Percentiles rank a stretch among this genome's conserved stretches.
Conservation (phyloP, 2,888 invertebrate genomes). For the Sympetrum striolatum region DNA sequence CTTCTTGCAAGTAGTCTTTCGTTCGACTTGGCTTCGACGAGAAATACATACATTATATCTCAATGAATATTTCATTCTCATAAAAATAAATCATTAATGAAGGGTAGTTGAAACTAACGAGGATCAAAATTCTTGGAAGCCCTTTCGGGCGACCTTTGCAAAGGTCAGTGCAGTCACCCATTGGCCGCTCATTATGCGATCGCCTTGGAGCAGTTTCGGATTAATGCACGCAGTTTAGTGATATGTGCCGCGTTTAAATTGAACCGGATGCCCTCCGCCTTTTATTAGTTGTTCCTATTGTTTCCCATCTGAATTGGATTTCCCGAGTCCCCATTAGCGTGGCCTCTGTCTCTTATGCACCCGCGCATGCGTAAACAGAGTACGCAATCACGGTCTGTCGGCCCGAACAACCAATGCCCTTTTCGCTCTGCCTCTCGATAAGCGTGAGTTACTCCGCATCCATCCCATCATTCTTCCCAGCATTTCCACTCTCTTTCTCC, state of each 20-base stretch:
- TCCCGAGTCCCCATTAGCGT: background rate
- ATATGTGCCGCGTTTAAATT: background rate
- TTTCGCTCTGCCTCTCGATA: background rate
- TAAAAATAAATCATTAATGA: no score
- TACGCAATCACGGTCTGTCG: background rate
- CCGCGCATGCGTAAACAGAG: background rate
- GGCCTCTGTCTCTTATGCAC: background rate
- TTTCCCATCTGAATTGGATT: background rate
- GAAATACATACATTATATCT: no score
- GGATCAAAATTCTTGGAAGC: no score
- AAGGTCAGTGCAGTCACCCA: background rate
- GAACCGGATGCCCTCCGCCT: background rate
- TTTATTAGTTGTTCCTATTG: background rate
- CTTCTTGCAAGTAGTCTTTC: no score
- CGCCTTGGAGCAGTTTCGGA: background rate
- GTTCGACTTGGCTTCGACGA: no score
- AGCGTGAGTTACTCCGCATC: background rate
- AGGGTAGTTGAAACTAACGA: no score
- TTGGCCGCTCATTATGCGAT: background rate
- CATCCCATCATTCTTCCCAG: background rate
- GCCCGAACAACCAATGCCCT: background rate
- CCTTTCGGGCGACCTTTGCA: background rate
- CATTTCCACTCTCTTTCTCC: background rate
- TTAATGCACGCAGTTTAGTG: background rate
- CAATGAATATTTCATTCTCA: no score